These are phyloP conservation scores for Lophotis ruficrista DNA, from an alignment of 2,113 vertebrate species.

Conservation along the genomic window DNA sequence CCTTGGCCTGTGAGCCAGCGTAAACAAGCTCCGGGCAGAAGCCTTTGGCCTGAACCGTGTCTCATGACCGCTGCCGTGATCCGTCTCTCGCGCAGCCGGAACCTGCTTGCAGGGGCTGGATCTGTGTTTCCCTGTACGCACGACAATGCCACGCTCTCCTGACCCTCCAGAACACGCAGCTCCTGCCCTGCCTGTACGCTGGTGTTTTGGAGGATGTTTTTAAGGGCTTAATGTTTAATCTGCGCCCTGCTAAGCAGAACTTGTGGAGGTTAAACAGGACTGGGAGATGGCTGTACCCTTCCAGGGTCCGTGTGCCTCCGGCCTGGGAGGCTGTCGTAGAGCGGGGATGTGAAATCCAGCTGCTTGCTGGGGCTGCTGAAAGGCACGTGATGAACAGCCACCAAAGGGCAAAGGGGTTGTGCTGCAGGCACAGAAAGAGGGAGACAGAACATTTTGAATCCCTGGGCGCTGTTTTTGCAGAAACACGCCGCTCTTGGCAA, in stretches of 20 bases:
- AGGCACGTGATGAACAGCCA: neutral
- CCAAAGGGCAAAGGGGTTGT: neutral
- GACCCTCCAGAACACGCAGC: neutral
- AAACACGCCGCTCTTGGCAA: rapidly evolving
- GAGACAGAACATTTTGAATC: neutral
- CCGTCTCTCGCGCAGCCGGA: neutral
- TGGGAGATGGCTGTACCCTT: neutral
- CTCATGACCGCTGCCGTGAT: neutral
- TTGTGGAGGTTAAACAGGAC: neutral
- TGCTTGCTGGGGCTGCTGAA: neutral
- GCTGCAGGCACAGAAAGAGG: neutral
- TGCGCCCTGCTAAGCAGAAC: neutral
- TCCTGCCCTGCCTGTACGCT: neutral
- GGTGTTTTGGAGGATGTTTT: neutral
- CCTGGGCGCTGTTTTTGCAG: neutral
- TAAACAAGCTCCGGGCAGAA: neutral
- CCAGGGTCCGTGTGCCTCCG: neutral
- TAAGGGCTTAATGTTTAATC: slow-evolving; percentile 42
- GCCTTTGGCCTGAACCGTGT: neutral
- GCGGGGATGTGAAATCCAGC: neutral
- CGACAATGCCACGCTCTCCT: neutral
- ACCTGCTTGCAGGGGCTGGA: neutral
- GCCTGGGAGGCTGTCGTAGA: neutral
- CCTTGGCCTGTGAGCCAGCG: neutral
- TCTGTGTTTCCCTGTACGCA: slow-evolving; percentile 57